Percentiles rank a stretch among this genome's conserved stretches.
These are phyloP conservation scores for Pocillopora verrucosa DNA, from an alignment of 64 coral and sea anemone species.

Conservation along the genomic window DNA sequence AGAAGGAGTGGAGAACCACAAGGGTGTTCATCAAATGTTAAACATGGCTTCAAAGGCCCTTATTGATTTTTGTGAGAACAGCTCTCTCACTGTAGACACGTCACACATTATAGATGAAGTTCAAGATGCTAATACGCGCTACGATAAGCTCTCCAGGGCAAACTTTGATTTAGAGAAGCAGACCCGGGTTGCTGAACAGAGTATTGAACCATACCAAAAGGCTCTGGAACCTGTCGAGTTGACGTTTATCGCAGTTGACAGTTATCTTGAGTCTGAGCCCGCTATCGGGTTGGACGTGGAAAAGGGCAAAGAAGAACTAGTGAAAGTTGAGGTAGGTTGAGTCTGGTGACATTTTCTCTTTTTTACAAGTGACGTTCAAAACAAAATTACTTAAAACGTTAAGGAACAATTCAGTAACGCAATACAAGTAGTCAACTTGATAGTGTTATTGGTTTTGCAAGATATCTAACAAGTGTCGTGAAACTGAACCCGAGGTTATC, in stretches of 20 bases:
- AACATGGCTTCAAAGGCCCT: constrained; percentile 52
- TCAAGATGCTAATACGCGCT: constrained; percentile 58
- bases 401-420: too few relatives aligned
- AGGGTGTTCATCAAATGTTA: constrained; percentile 50
- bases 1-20: constrained; percentile 37
- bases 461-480: too few relatives aligned
- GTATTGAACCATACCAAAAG: constrained; percentile 68
- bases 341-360: neutral
- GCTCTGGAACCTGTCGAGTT: constrained; percentile 70
- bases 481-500: too few relatives aligned
- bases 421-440: too few relatives aligned
- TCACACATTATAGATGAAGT: constrained; percentile 76
- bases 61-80: constrained; percentile 43
- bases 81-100: constrained; percentile 64
- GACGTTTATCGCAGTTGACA: constrained; percentile 57
- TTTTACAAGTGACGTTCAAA: neutral
- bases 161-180: constrained; percentile 81
- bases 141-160: constrained; percentile 67
- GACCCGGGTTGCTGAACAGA: constrained; percentile 70
- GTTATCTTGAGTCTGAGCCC: constrained; percentile 77
- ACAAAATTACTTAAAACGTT: neutral
- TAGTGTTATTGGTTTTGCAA: too few relatives aligned
- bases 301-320: constrained; percentile 79
- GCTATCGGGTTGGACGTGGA: constrained; percentile 72
- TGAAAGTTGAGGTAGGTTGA: constrained; percentile 62